Base-by-base conservation (phyloP, 2,797 vertebrate genomes). In the Phataginus tricuspis region DNA sequence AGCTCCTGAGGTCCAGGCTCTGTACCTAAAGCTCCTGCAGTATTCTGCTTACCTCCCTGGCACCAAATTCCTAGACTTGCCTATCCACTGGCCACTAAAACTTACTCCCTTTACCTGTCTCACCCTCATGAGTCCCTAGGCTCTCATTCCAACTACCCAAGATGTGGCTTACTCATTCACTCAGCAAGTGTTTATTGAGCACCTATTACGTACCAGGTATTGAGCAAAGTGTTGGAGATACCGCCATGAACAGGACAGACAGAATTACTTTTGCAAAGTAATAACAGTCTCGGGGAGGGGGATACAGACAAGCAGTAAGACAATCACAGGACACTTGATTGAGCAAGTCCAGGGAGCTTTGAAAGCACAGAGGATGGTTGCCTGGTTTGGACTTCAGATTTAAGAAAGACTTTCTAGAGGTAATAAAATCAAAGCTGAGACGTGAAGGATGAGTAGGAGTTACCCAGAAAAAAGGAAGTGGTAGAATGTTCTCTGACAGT, bases 341-440 rank as follows among this genome's bases (percentile, higher is more conserved):
- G 55, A 83, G 13, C 23, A 78, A 90, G 75, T 53, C 49, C n/a
- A 77, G 12, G 55, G 39, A 45, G 9, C 39, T 87, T 53, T 86
- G 55, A 83, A 90, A 90, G 55, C 18, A 34, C 21, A 61, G 63
- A 96, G 59, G 34, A 64, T 66, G 21, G 61, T 53, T 49, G 5
- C 39, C 11, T 88, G 42, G 92, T 55, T 85, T 92, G n/a, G 59
- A 82, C 45, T 74, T 66, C 21, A 34, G 42, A 18, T 68, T 82
- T 89, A 86, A 61, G 80, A 90, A 94, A 90, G 45, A 92, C 55
- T 59, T 90, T 83, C 64, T 90, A 39, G 49, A 84, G 34, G 63
- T 90, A 79, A 83, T 59, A 34, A 86, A 94, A 90, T 87, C 34
- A 92, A 92, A 77, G 15, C 57, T 68, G 77, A 83, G 39, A 19